phyloP scores from a whole-genome alignment of 2,888 invertebrate genomes.

The Ochropleura plecta region DNA sequence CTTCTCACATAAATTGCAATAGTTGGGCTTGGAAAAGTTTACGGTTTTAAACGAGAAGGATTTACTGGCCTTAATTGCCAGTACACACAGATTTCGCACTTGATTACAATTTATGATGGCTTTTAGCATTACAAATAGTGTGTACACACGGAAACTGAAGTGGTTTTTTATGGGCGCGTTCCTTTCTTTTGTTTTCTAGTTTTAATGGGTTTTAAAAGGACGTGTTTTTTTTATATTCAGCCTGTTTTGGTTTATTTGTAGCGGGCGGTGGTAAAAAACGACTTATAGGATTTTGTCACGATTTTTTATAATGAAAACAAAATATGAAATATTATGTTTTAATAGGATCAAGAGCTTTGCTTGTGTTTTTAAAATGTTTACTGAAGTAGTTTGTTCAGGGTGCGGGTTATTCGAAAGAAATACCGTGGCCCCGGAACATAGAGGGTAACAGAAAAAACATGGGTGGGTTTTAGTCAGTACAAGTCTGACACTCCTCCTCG shows the following conservation, averaged over 20 bases:
- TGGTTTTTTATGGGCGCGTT: background rate
- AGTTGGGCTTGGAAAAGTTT: conserved; percentile 28
- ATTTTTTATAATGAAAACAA: background rate
- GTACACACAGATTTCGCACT: conserved; percentile 47
- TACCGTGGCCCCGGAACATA: no score
- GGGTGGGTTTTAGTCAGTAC: no score
- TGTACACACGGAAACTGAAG: conserved; percentile 35
- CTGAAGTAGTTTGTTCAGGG: no score
- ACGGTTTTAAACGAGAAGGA: conserved; percentile 39
- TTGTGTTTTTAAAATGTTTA: no score
- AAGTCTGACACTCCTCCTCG: no score
- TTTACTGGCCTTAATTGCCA: conserved; percentile 47
- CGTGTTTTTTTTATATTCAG: background rate
- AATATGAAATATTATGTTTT: background rate
- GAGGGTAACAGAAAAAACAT: no score
- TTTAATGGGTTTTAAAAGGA: conserved; percentile 15
- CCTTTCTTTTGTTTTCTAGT: background rate
- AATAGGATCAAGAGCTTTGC: no score
- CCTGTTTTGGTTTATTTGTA: background rate
- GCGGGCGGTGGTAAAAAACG: background rate
- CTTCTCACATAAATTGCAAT: conserved; percentile 62
- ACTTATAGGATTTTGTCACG: background rate
- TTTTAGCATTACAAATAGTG: conserved; percentile 49
- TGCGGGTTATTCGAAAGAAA: no score
- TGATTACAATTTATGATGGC: conserved; percentile 52